Evolutionary conservation across 2,888 invertebrate genomes (phyloP).

Genomic region (Caenorhabditis doughertyi): DNA sequence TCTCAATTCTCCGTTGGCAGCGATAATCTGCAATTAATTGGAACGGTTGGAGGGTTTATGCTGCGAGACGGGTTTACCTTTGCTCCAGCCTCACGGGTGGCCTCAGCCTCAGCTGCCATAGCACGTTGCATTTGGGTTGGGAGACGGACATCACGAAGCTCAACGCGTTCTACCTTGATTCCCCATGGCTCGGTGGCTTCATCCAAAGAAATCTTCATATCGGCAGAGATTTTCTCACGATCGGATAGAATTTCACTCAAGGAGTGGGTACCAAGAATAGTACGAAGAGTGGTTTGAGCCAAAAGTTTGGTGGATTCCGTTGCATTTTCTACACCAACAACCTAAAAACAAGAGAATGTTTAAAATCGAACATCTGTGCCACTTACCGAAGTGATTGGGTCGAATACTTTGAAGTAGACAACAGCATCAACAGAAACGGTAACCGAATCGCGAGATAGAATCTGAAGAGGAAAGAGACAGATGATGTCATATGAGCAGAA

Average conservation of each 20-base stretch:
- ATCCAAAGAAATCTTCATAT: slow-evolving; percentile 82
- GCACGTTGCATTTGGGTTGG: slow-evolving; percentile 94
- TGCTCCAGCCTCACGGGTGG: slow-evolving; percentile 89
- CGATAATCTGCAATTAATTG: slow-evolving; percentile 87
- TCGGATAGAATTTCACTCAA: slow-evolving; percentile 62
- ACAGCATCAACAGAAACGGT: slow-evolving; percentile 68
- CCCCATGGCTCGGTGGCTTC: slow-evolving; percentile 84
- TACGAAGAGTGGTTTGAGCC: slow-evolving; percentile 85
- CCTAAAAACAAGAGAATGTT: slow-evolving; percentile 21
- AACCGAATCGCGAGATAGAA: slow-evolving; percentile 64
- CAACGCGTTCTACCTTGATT: slow-evolving; percentile 81
- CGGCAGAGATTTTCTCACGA: slow-evolving; percentile 60
- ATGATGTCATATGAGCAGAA: slow-evolving; percentile 3
- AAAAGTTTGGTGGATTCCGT: slow-evolving; percentile 85
- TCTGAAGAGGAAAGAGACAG: slow-evolving; percentile 40
- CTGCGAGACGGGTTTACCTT: slow-evolving; percentile 59
- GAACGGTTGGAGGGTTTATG: too few species aligned
- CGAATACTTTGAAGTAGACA: slow-evolving; percentile 66
- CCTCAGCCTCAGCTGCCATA: slow-evolving; percentile 96
- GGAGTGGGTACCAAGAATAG: slow-evolving; percentile 89
- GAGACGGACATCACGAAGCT: slow-evolving; percentile 88
- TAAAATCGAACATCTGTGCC: not conserved
- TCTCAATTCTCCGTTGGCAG: slow-evolving; percentile 91
- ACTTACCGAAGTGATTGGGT: slow-evolving; percentile 61
- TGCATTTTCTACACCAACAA: slow-evolving; percentile 95